phyloP scores from a whole-genome alignment of 2,797 vertebrate genomes.

The Gallirallus australis region DNA sequence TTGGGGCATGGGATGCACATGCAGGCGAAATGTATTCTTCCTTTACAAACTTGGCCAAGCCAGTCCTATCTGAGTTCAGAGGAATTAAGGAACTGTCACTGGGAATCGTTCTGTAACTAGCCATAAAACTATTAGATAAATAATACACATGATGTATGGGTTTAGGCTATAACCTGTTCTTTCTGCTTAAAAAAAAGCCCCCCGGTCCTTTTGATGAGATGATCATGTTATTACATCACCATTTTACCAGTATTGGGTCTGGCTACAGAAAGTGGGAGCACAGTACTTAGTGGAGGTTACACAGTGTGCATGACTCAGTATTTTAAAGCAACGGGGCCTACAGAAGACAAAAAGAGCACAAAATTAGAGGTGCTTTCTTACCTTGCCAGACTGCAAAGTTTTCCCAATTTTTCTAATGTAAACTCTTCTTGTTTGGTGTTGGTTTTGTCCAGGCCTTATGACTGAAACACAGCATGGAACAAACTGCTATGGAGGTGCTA shows the following conservation, averaged over 20 bases:
- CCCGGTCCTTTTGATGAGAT: neutral
- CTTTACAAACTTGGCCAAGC: neutral
- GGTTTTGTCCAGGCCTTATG: neutral
- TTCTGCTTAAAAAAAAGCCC: neutral
- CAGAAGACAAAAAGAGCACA: neutral
- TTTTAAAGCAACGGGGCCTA: neutral
- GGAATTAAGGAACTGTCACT: neutral
- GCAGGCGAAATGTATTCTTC: neutral
- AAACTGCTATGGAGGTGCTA: neutral
- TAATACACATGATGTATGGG: neutral
- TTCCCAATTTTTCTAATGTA: neutral
- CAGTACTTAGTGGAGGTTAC: neutral
- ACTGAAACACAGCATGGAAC: neutral
- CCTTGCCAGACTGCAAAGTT: neutral
- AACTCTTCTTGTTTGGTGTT: neutral
- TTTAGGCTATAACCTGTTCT: neutral
- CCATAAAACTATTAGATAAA: neutral
- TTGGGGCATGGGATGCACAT: neutral
- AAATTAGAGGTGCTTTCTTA: neutral
- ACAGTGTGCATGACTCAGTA: rapidly evolving
- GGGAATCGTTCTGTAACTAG: neutral
- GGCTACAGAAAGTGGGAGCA: neutral
- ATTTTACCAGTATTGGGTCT: neutral
- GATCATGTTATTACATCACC: neutral
- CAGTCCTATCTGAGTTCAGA: neutral